phyloP scores from a whole-genome alignment of 1,140 invertebrate species.

The Homalodisca vitripennis region DNA sequence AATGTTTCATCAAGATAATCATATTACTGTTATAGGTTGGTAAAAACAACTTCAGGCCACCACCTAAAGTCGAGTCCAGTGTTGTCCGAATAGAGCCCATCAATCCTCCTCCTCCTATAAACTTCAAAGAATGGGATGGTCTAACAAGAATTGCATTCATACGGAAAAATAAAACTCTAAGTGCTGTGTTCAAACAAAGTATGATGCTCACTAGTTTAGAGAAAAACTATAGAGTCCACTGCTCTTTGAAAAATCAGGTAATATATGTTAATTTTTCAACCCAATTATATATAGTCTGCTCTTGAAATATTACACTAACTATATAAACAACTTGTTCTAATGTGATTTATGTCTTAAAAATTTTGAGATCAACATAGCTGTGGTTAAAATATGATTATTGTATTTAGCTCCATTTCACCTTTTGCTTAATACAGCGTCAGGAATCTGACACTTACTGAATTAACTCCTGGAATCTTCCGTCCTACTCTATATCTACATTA shows the following conservation, averaged over 20 bases:
- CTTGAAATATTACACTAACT: background rate
- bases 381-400: too few relatives aligned
- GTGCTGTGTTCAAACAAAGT: conserved; percentile 81
- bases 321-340: background rate
- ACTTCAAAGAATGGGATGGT: conserved; percentile 98
- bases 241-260: conserved; percentile 85
- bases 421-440: too few relatives aligned
- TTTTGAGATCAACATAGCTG: background rate
- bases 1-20: too few relatives aligned
- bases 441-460: too few relatives aligned
- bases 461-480: too few relatives aligned
- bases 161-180: conserved; percentile 93
- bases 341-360: background rate
- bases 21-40: conserved; percentile 65
- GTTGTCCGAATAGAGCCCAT: conserved; percentile 97
- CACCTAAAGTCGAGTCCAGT: conserved; percentile 97
- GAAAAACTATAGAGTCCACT: conserved; percentile 90
- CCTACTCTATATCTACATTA: too few relatives aligned
- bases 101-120: conserved; percentile 94
- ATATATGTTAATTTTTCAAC: conserved; percentile 39
- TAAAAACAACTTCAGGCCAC: conserved; percentile 98
- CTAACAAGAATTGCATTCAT: conserved; percentile 92
- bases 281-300: too few relatives aligned
- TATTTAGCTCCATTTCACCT: too few relatives aligned
- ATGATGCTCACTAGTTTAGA: conserved; percentile 80